phyloP scores from a whole-genome alignment of 2,797 vertebrate species.

The Rhinogobio ventralis region DNA sequence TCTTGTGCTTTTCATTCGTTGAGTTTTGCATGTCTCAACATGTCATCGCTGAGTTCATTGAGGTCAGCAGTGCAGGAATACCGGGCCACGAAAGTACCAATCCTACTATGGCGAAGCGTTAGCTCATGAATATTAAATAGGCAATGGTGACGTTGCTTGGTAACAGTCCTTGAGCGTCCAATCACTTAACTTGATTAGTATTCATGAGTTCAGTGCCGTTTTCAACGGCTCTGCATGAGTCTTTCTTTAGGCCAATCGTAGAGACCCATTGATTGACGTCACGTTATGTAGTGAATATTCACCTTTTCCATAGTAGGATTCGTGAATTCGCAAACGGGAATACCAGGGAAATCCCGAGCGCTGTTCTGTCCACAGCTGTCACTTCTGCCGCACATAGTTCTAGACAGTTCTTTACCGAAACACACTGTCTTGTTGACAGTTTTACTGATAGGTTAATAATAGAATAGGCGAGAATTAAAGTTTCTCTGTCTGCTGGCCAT shows the following conservation, averaged over 20 bases:
- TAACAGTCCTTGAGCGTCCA: slow-evolving; percentile 23
- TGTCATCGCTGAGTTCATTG: slow-evolving; percentile 30
- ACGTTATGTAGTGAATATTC: not conserved
- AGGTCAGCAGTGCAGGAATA: slow-evolving; percentile 33
- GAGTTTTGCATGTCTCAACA: slow-evolving; percentile 49
- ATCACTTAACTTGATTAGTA: not conserved
- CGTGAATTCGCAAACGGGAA: not conserved
- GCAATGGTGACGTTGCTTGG: slow-evolving; percentile 30
- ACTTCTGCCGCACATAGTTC: not conserved
- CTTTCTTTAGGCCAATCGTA: slow-evolving; percentile 7
- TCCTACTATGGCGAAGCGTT: slow-evolving; percentile 46
- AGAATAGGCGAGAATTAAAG: not conserved
- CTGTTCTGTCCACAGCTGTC: slow-evolving; percentile 25
- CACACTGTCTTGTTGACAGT: not conserved
- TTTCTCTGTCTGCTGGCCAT: not conserved
- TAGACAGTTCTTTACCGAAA: not conserved
- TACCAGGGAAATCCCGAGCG: slow-evolving; percentile 30
- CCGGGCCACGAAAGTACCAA: slow-evolving; percentile 1
- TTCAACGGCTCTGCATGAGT: not conserved
- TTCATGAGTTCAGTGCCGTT: not conserved
- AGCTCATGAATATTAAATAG: slow-evolving; percentile 74
- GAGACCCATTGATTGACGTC: not conserved
- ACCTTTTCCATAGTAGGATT: slow-evolving; percentile 5
- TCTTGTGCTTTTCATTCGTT: slow-evolving; percentile 1
- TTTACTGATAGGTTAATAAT: not conserved